Conservation (phyloP, 2,888 invertebrate genomes). For the Rotaria magnacalcarata region DNA sequence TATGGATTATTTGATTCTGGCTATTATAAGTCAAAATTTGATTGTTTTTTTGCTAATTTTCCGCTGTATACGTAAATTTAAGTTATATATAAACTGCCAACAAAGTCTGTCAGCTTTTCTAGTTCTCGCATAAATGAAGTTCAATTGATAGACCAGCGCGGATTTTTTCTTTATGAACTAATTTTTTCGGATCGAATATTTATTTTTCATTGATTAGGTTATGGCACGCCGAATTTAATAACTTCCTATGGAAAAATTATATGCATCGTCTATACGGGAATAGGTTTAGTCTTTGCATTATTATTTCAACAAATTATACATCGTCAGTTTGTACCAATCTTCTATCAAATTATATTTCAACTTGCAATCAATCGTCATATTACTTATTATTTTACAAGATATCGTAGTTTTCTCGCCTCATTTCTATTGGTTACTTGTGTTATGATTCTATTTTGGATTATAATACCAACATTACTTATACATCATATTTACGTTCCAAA, state of each 20-base stretch:
- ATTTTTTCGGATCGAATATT: too few species aligned
- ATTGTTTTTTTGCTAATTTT: too few species aligned
- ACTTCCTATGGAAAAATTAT: background rate
- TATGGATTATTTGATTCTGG: too few species aligned
- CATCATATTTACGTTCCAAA: background rate
- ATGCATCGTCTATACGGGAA: background rate
- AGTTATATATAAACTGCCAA: too few species aligned
- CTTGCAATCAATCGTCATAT: background rate
- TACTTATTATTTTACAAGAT: background rate
- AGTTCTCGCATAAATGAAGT: too few species aligned
- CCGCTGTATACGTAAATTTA: too few species aligned
- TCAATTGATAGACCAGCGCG: too few species aligned
- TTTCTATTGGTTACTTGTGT: background rate
- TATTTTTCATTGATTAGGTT: background rate
- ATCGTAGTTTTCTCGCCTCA: background rate
- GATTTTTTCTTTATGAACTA: too few species aligned
- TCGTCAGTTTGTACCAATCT: background rate
- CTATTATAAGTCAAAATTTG: too few species aligned
- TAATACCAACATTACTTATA: background rate
- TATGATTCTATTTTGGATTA: background rate
- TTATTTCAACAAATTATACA: conserved; percentile 9
- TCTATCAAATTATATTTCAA: background rate
- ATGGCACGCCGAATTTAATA: background rate
- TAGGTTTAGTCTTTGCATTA: conserved; percentile 6
- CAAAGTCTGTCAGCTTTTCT: too few species aligned